These are phyloP conservation scores for Anthopleura sola DNA, from an alignment of 64 coral and sea anemone species.

Conservation along the genomic window DNA sequence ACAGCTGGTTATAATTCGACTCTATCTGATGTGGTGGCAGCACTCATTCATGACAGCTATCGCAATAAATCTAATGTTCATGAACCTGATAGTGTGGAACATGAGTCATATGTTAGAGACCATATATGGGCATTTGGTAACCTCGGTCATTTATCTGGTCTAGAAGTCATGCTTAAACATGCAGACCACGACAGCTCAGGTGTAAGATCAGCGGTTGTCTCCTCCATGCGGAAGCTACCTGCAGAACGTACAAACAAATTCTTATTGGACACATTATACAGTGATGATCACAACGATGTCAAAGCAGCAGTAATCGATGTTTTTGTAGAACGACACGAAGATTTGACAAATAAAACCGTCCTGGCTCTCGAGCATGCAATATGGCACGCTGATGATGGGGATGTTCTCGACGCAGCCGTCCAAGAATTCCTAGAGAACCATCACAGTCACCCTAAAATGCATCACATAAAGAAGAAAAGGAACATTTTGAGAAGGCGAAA, in stretches of 20 bases:
- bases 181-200: slow-evolving; percentile 81
- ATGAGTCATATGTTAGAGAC: slow-evolving; percentile 69
- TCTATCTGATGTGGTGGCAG: slow-evolving; percentile 60
- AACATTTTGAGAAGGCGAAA: slow-evolving; percentile 59
- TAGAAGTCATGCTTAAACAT: slow-evolving; percentile 71
- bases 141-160: slow-evolving; percentile 77
- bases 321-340: slow-evolving; percentile 74
- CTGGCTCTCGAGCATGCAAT: slow-evolving; percentile 80
- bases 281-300: slow-evolving; percentile 79
- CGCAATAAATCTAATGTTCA: slow-evolving; percentile 68
- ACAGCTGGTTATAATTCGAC: slow-evolving; percentile 80
- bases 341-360: slow-evolving; percentile 46
- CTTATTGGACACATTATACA: slow-evolving; percentile 45
- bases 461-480: slow-evolving; percentile 56
- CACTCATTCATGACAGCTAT: slow-evolving; percentile 73
- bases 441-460: slow-evolving; percentile 52
- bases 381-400: slow-evolving; percentile 51
- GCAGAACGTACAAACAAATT: slow-evolving; percentile 55
- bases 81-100: slow-evolving; percentile 68
- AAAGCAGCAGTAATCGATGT: slow-evolving; percentile 89
- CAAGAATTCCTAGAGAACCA: slow-evolving; percentile 85
- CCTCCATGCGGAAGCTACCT: slow-evolving; percentile 79
- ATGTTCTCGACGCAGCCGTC: slow-evolving; percentile 64
- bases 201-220: slow-evolving; percentile 76
- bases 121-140: slow-evolving; percentile 98